Percentiles rank a stretch among this genome's conserved stretches.
phyloP scores from a whole-genome alignment of 2,888 invertebrate species.

The Melinaea menophilus region DNA sequence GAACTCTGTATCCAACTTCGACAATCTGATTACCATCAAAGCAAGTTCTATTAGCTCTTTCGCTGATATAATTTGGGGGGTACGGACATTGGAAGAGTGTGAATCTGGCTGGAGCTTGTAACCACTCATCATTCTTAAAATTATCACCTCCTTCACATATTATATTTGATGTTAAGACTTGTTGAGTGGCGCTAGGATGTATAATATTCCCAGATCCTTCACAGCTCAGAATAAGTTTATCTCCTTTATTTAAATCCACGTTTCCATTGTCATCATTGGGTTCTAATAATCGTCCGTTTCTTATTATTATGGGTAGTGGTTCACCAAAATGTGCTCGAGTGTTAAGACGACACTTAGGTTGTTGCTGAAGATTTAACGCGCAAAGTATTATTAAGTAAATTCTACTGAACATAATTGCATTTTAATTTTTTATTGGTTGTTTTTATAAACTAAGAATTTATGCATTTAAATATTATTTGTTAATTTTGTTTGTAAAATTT shows the following conservation, averaged over 20 bases:
- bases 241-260: slow-evolving; percentile 51
- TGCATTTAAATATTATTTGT: not conserved
- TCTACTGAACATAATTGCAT: slow-evolving; percentile 45
- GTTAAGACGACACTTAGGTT: slow-evolving; percentile 52
- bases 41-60: slow-evolving; percentile 53
- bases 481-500: no score
- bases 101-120: slow-evolving; percentile 49
- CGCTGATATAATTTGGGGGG: slow-evolving; percentile 51
- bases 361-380: slow-evolving; percentile 46
- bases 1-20: slow-evolving; percentile 62
- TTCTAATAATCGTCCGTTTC: slow-evolving; percentile 52
- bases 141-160: slow-evolving; percentile 51
- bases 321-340: slow-evolving; percentile 54
- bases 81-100: slow-evolving; percentile 45
- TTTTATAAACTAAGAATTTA: slow-evolving; percentile 6
- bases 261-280: slow-evolving; percentile 56
- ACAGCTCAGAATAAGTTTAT: slow-evolving; percentile 56
- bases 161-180: slow-evolving; percentile 45
- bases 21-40: slow-evolving; percentile 48
- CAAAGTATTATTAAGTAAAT: slow-evolving; percentile 52
- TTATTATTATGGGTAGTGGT: slow-evolving; percentile 58
- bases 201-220: slow-evolving; percentile 45
- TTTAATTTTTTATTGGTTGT: slow-evolving; percentile 8
- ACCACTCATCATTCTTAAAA: slow-evolving; percentile 58
- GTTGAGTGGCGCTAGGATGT: slow-evolving; percentile 46